Percentiles rank a stretch among this genome's conserved stretches.
phyloP scores from a whole-genome alignment of 2,888 invertebrate species.

The Gisinianus flammeolus region DNA sequence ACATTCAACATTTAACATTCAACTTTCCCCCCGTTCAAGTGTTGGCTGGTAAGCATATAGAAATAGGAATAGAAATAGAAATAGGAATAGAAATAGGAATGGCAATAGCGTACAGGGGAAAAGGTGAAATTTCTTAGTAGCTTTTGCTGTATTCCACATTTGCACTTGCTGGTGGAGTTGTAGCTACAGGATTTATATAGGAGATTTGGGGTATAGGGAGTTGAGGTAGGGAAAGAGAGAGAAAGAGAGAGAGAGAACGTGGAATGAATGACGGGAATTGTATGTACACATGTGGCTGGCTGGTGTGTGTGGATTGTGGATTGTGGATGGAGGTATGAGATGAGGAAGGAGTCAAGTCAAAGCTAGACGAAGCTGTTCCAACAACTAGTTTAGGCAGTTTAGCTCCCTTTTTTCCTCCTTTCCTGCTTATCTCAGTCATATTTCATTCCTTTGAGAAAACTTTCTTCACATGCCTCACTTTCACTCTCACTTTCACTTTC shows the following conservation, averaged over 20 bases:
- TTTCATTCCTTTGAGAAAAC: constrained; percentile 37
- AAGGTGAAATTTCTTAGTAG: too few relatives aligned
- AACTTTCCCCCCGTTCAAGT: background rate
- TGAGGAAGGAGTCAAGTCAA: background rate
- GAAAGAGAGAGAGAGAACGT: background rate
- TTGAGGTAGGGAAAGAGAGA: background rate
- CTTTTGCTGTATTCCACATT: too few relatives aligned
- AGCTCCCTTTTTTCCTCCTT: background rate
- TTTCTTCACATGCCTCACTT: constrained; percentile 3
- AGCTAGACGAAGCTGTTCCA: background rate
- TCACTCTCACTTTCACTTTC: background rate
- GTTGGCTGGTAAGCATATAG: too few relatives aligned
- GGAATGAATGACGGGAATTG: background rate
- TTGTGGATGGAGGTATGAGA: too few relatives aligned
- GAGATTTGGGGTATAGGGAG: too few relatives aligned
- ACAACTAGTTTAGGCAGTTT: background rate
- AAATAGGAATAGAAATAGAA: too few relatives aligned
- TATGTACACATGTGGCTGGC: background rate
- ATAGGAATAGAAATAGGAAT: too few relatives aligned
- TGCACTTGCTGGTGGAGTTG: too few relatives aligned
- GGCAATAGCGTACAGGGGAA: background rate
- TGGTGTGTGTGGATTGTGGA: too few relatives aligned
- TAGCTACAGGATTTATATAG: too few relatives aligned
- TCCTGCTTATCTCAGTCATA: constrained; percentile 34
- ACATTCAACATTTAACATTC: background rate